Conservation (phyloP, 2,797 vertebrate species). For the Austrolebias charrua region DNA sequence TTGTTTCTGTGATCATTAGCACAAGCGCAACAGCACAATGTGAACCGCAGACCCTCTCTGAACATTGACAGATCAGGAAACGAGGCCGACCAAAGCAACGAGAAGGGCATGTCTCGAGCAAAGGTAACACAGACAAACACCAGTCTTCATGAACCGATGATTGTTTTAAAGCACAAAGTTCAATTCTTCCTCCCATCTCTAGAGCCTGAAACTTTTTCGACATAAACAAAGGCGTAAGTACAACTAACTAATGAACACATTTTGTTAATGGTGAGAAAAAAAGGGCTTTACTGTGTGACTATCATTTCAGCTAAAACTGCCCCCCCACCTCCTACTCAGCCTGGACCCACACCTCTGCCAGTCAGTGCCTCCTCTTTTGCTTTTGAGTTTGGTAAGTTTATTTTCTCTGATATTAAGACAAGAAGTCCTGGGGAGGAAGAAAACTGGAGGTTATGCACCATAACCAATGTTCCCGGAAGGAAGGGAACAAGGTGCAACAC, state of each 20-base stretch:
- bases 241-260: neutral
- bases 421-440: too few species aligned
- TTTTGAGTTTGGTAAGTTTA: slow-evolving; percentile 71
- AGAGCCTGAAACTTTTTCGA: slow-evolving; percentile 78
- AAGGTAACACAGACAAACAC: slow-evolving; percentile 61
- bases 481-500: too few species aligned
- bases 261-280: neutral
- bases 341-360: slow-evolving; percentile 37
- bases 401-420: neutral
- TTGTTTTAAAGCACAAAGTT: neutral
- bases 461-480: too few species aligned
- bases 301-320: slow-evolving; percentile 59
- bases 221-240: slow-evolving; percentile 74
- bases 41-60: slow-evolving; percentile 17
- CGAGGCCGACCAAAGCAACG: slow-evolving; percentile 44
- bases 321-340: slow-evolving; percentile 28
- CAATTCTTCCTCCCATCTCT: slow-evolving; percentile 9
- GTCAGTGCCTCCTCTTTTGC: slow-evolving; percentile 24
- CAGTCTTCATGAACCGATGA: neutral
- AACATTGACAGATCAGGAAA: slow-evolving; percentile 33
- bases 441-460: too few species aligned
- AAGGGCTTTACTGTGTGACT: neutral
- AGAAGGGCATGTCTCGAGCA: slow-evolving; percentile 61
- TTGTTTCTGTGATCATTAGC: slow-evolving; percentile 39
- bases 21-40: slow-evolving; percentile 19